Evolutionary conservation across 2,113 vertebrate genomes (phyloP), one percentile per base, ranked within the genome.

Genomic region (Piaya cayana): DNA sequence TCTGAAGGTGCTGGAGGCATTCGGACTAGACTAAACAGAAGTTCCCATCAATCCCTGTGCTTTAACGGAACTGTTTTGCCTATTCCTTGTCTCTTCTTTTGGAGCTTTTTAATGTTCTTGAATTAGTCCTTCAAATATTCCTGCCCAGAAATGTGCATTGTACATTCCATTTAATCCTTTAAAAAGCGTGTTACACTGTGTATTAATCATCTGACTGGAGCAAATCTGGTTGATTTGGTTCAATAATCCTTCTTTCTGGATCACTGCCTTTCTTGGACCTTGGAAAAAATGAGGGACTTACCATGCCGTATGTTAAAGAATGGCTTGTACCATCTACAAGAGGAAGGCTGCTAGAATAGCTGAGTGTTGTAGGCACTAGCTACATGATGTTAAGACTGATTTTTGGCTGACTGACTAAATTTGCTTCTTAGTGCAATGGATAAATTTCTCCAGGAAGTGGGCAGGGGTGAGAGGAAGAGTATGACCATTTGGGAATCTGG

Each of bases 201-300:
- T 84, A 92, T 97, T 95, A 94, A 95, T 97, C 92, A 96, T 97
- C 95, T 96, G 97, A 96, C 94, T 97, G 93, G 76, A 93, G 94
- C 72, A 95, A 91, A 92, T 90, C 95, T 92, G 87, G 89, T 92
- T 91, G 93, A 89, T 96, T 96, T 88, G 72, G 76, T 90, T 92
- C 82, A 79, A 68, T 95, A 95, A 96, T 97, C 93, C 87, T 84
- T 37, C 87, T 90, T 93, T 93, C 90, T 95, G 93, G 89, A 93
- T 95, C 87, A 93, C 88, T 84, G 94, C 87, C 52, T 93, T 94
- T 89, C 83, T 90, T 90, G 93, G 92, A 91, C 91, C 86, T 75
- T 87, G 86, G 76, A 90, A 86, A 84, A 94, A 91, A 88, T 14
- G 8, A 69, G 67, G 82, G 78, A 30, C 88, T 91, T 92, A 72